Evolutionary conservation across 2,888 invertebrate genomes (phyloP).

Genomic region (Hymenopus coronatus): DNA sequence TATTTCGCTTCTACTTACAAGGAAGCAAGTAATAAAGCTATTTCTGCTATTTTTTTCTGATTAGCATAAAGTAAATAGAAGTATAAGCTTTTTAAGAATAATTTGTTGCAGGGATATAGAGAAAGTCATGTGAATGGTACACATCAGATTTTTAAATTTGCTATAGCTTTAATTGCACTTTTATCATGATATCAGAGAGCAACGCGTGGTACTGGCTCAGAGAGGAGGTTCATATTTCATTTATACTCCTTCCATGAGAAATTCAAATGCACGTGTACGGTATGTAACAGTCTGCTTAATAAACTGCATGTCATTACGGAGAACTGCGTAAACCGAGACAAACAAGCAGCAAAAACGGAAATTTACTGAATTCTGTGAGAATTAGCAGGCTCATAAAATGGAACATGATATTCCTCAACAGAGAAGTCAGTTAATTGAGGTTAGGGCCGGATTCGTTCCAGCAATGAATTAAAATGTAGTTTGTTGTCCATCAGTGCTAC

Average conservation of each 20-base stretch:
- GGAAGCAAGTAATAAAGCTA: no score
- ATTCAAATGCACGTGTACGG: not conserved
- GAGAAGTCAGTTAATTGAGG: not conserved
- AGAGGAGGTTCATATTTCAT: no score
- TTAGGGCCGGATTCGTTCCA: not conserved
- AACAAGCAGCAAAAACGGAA: not conserved
- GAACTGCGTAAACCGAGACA: not conserved
- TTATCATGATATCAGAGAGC: no score
- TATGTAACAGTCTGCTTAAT: not conserved
- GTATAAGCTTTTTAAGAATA: no score
- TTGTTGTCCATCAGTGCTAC: not conserved
- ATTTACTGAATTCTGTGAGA: not conserved
- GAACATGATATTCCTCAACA: not conserved
- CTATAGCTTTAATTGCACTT: no score
- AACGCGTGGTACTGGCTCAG: no score
- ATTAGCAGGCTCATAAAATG: not conserved
- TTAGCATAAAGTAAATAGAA: no score
- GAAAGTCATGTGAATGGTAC: no score
- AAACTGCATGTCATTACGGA: not conserved
- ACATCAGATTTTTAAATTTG: no score
- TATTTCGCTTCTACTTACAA: no score
- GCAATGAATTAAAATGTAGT: not conserved
- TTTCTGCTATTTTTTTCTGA: no score
- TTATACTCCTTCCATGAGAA: not conserved
- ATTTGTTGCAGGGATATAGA: no score